A percentile compares a stretch with the other conserved stretches of the same genome.
phyloP scores from a whole-genome alignment of 23 tunicate genomes.

The Trididemnum nubilum region DNA sequence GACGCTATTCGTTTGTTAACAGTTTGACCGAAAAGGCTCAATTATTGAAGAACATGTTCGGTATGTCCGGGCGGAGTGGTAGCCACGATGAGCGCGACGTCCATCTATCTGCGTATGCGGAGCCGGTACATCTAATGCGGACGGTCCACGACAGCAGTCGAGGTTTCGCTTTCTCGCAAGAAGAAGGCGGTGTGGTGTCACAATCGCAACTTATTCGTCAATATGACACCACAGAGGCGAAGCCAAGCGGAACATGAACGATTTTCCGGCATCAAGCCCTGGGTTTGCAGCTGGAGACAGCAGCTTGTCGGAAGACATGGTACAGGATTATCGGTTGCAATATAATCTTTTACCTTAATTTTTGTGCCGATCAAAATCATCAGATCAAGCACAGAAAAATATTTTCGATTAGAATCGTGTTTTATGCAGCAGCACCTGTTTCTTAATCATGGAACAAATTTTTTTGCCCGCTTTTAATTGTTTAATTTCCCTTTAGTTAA shows the following conservation, averaged over 20 bases:
- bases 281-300: background rate
- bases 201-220: slow-evolving; percentile 79
- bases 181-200: slow-evolving; percentile 80
- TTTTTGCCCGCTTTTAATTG: no score
- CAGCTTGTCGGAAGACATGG: no score
- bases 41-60: slow-evolving; percentile 75
- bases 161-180: slow-evolving; percentile 89
- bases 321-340: no score
- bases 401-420: no score
- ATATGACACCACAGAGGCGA: slow-evolving; percentile 48
- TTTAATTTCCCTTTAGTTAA: no score
- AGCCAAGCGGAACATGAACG: slow-evolving; percentile 50
- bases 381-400: no score
- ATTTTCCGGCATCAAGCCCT: no score
- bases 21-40: slow-evolving; percentile 83
- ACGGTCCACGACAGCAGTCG: background rate
- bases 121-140: background rate
- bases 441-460: no score
- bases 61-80: slow-evolving; percentile 36
- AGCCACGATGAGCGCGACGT: slow-evolving; percentile 19
- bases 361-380: no score
- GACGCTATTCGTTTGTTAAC: background rate
- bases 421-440: no score
- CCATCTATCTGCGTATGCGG: background rate
- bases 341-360: no score